Base-by-base conservation (phyloP, 2,113 vertebrate genomes). In the rat (Rattus norvegicus) region DNA sequence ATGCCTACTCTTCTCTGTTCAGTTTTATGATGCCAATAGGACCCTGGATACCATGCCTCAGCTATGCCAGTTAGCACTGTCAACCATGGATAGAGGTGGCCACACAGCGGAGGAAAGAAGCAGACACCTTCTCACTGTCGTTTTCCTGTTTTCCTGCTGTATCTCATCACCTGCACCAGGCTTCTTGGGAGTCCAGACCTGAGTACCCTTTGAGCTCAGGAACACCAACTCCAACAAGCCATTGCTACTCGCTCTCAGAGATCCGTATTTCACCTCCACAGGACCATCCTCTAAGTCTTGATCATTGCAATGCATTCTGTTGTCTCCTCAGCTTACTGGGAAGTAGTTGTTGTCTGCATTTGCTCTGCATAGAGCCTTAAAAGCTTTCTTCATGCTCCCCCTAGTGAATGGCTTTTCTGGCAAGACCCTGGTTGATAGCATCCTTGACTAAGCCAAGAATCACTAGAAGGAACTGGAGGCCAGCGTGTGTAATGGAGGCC, bases 91-190 rank as follows among this genome's bases (percentile, higher is more conserved):
- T 28, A 6, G 33, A 52, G 36, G 26, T 13, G 17, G 2, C 69
- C 20, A 1, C 7, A 20, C 33, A 56, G n/a, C 67, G 0, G 11
- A 24, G 63, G 61, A 39, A 75, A 56, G 85, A 90, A 56, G 39
- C 43, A 28, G 33, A 61, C 47, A 1, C 67, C 28, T 77, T n/a
- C 65, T 92, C 59, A 33, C 20, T 16, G 17, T 19, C 54, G 26
- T 28, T 69, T 52, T 59, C 86, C 85, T 47, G 26, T 59, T 59
- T 83, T 70, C 43, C 77, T 11, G 7, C 54, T 30, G 39, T 12
- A 8, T 10, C 1, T 3, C 14, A 10, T 84, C n/a, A 33, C 26
- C 0, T 1, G n/a, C 26, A 12, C n/a, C 43, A 26, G 63, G 16
- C 59, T 52, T 84, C 72, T 36, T 36, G 1, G 7, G 49, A 33